Conservation (phyloP, 2,888 invertebrate species). For the Thereva nobilitata region DNA sequence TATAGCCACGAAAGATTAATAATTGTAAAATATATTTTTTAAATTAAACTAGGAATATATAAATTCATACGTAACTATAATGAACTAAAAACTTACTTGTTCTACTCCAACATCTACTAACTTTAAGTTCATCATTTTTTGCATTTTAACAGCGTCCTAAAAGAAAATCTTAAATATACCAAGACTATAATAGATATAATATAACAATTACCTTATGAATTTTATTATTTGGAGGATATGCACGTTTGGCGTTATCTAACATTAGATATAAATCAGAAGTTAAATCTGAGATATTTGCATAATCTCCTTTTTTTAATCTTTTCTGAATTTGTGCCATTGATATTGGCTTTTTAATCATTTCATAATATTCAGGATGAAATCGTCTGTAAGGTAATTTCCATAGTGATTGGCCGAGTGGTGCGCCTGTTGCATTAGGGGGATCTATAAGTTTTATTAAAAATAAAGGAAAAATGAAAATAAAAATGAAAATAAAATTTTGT, state of each 20-base stretch:
- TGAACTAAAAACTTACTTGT: slow-evolving; percentile 46
- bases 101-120: slow-evolving; percentile 60
- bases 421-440: slow-evolving; percentile 64
- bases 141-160: slow-evolving; percentile 79
- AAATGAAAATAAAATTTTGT: slow-evolving; percentile 39
- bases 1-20: too few species aligned
- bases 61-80: not conserved
- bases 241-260: slow-evolving; percentile 95
- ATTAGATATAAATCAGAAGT: slow-evolving; percentile 94
- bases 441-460: slow-evolving; percentile 47
- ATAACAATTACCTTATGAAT: slow-evolving; percentile 70
- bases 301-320: slow-evolving; percentile 79
- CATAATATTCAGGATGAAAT: slow-evolving; percentile 96
- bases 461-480: slow-evolving; percentile 41
- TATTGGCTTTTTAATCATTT: slow-evolving; percentile 93
- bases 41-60: not conserved
- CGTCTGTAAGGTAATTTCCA: slow-evolving; percentile 89
- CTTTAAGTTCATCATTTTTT: slow-evolving; percentile 81
- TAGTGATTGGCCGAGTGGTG: slow-evolving; percentile 87
- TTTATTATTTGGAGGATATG: slow-evolving; percentile 79
- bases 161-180: slow-evolving; percentile 9
- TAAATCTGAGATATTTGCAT: slow-evolving; percentile 84
- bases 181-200: slow-evolving; percentile 42
- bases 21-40: too few species aligned
- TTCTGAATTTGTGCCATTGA: slow-evolving; percentile 89